Percentiles rank a stretch among this genome's conserved stretches.
Evolutionary conservation across 37 sponge, comb jelly and placozoan species (phyloP).

Genomic region (Axinella damicornis): DNA sequence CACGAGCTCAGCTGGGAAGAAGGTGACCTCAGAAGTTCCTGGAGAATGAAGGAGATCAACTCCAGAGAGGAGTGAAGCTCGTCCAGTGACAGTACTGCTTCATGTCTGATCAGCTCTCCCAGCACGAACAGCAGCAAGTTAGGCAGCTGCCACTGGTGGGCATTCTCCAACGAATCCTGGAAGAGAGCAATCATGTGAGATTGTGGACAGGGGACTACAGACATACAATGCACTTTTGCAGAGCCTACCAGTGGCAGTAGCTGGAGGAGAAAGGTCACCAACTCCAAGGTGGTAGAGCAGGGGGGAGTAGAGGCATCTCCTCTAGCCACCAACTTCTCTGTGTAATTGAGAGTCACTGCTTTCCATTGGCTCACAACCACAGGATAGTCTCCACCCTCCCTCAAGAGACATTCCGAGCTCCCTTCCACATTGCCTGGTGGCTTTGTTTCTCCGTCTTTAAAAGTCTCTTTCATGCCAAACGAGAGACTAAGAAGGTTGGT

Average conservation of each 20-base stretch:
- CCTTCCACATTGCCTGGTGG: neutral
- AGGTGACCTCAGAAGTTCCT: constrained; percentile 16
- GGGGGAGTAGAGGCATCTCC: neutral
- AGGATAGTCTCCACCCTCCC: neutral
- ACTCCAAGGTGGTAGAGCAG: neutral
- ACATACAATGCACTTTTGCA: too few relatives aligned
- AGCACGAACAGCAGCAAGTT: neutral
- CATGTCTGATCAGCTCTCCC: neutral
- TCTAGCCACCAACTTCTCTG: too few relatives aligned
- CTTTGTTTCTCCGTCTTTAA: too few relatives aligned
- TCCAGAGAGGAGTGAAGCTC: neutral
- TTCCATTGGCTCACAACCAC: neutral
- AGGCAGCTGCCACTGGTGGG: constrained; percentile 1
- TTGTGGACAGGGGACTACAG: neutral
- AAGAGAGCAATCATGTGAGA: neutral
- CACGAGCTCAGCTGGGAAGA: constrained; percentile 8
- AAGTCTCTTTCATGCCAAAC: too few relatives aligned
- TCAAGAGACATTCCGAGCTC: neutral
- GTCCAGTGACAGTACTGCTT: neutral
- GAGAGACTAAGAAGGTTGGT: constrained; percentile 1
- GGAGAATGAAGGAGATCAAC: neutral
- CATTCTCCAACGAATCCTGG: constrained; percentile 37
- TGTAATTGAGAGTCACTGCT: too few relatives aligned
- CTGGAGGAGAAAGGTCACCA: constrained; percentile 54
- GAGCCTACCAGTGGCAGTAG: constrained; percentile 61